Evolutionary conservation across 2,888 invertebrate species (phyloP), one percentile per base, ranked within the genome.

Genomic region (Chalcosyrphus nemorum): DNA sequence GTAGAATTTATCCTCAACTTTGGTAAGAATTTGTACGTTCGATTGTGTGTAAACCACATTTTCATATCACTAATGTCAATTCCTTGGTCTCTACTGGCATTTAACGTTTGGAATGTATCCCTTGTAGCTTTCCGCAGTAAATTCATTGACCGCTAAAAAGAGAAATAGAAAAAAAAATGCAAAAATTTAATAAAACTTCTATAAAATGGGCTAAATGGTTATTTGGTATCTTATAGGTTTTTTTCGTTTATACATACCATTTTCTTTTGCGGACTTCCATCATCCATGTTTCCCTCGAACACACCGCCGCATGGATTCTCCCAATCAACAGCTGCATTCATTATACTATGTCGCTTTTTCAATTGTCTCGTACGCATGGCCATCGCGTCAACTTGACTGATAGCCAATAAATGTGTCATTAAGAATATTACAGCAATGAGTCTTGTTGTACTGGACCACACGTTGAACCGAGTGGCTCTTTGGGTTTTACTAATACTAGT

Each of bases 21-120:
- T 80, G 90, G 89, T 84, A 91, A 87, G 86, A 91, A 91, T 77
- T 86, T 88, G 84, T 90, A 91, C n/a, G 88, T 82, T 19, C 76
- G 43, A 50, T 87, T 86, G 66, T 88, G 86, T 11, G 63, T 76
- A 38, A 78, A 77, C 88, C 89, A 89, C 4, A 72, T 65, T 47
- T 71, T 74, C 35, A 89, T 88, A 76, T 89, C 88, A 71, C 86
- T 85, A 29, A 84, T 88, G 32, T 88, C 82, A 19, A 87, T 86
- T 38, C 81, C 81, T 59, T 66, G 56, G 4, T 59, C 41, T 1
- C 24, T 52, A 19, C 19, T 88, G 7, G 59, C 85, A 13, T 80
- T 75, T 17, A 78, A 65, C 6, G 66, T 72, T 2, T 38, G 29
- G 5, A 29, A 75, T 15, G 63, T 63, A 24, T 38, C 57, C 57